Conservation (phyloP, 1,140 invertebrate genomes). For the Lepidotrigona ventralis region DNA sequence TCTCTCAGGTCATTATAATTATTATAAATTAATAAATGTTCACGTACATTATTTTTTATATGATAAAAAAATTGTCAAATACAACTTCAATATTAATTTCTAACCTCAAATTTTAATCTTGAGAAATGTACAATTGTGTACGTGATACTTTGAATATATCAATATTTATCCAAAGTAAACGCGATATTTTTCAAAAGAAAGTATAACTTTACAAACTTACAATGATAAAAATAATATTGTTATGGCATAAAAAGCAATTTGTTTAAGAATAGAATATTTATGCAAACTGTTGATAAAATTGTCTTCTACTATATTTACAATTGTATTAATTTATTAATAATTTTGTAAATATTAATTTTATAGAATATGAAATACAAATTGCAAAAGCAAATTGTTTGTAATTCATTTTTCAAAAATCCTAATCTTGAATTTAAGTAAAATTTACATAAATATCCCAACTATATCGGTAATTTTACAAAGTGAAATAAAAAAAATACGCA, state of each 20-base stretch:
- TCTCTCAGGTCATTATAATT: not conserved
- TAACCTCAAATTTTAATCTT: constrained; percentile 20
- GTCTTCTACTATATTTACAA: not conserved
- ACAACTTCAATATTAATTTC: not conserved
- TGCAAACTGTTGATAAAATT: constrained; percentile 10
- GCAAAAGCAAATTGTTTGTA: not conserved
- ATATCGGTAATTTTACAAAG: not conserved
- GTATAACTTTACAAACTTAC: not conserved
- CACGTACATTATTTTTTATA: not conserved
- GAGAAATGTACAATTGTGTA: not conserved
- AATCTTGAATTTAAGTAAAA: not conserved
- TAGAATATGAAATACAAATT: not conserved
- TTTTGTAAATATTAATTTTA: not conserved
- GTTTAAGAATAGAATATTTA: not conserved
- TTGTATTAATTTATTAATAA: not conserved
- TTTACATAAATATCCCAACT: not conserved
- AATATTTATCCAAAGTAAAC: not conserved
- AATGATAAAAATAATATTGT: not conserved
- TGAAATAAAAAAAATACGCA: not conserved
- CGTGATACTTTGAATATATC: not conserved
- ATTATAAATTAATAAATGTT: not conserved
- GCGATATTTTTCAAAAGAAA: not conserved
- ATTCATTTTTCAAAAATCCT: not conserved
- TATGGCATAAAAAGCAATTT: not conserved
- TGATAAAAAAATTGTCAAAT: not conserved